Percentiles rank a stretch among this genome's conserved stretches.
phyloP scores from a whole-genome alignment of 2,888 invertebrate genomes.

The Mesopsocus fuscifrons region DNA sequence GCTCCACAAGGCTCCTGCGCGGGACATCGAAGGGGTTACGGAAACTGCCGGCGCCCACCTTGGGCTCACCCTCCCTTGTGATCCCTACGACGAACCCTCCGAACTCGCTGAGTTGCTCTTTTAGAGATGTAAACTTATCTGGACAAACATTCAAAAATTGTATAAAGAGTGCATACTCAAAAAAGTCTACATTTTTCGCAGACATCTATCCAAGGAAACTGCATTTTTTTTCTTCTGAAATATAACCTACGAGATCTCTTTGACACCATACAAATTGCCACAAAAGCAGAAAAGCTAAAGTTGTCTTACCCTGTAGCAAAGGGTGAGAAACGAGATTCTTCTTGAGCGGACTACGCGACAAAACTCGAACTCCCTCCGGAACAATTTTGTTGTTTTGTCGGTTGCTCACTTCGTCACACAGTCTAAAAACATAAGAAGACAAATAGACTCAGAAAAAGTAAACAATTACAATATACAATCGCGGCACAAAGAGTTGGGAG shows the following conservation, averaged over 20 bases:
- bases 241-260: too few species aligned
- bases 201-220: constrained; percentile 13
- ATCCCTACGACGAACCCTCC: constrained; percentile 65
- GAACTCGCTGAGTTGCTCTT: constrained; percentile 73
- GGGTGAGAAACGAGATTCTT: constrained; percentile 70
- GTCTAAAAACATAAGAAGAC: constrained; percentile 23
- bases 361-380: constrained; percentile 56
- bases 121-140: constrained; percentile 62
- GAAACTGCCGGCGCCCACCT: constrained; percentile 46
- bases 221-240: constrained; percentile 6
- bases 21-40: constrained; percentile 94
- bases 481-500: too few species aligned
- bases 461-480: too few species aligned
- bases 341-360: constrained; percentile 47
- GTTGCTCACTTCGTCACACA: constrained; percentile 60
- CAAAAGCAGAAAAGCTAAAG: too few species aligned
- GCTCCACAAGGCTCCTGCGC: constrained; percentile 69
- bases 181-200: too few species aligned
- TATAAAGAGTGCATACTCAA: too few species aligned
- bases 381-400: constrained; percentile 36
- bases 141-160: too few species aligned
- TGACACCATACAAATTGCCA: too few species aligned
- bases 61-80: constrained; percentile 33
- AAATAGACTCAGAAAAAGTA: constrained; percentile 6
- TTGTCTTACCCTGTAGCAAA: constrained; percentile 43